Evolutionary conservation across 2,888 invertebrate genomes (phyloP), one percentile per base, ranked within the genome.

Genomic region (Calameuta idolon): DNA sequence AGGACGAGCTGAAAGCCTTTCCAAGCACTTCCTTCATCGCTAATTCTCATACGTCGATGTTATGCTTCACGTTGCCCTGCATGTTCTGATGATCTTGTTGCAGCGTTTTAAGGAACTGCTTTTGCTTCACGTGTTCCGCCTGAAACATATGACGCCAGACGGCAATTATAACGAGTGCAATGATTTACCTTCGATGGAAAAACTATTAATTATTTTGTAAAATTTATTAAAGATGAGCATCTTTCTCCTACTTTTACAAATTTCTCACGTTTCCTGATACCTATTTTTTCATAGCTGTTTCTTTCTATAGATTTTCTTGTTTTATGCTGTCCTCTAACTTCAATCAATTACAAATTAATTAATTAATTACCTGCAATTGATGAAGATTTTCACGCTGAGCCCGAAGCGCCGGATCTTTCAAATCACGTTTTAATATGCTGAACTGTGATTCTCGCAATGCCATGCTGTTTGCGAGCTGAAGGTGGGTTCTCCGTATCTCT

Each of bases 21-120:
- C 55, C 55, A 55, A 55, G 23, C 55, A 23, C 55, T 55, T 55
- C 23, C 55, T 34, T 71, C 23, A 15, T 71, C 71, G 33, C 12
- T 15, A 34, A 23, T 77, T 76, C 80, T 85, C 84, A 89, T 77
- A 89, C 88, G 34, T 85, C 89, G 15, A 89, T 86, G 80, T 90
- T 88, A 74, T 89, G 85, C 81, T 88, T 90, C 40, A 87, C 85
- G 78, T 87, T 90, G 78, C 86, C 84, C 79, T 91, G 90, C 75
- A 91, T 88, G 81, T 85, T 89, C 55, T 86, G 89, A 80, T 90
- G 91, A 77, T 91, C 91, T 81, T 92, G 89, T 79, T 91, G 90
- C 73, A 92, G 87, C 9, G 88, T 89, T 84, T 89, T 88, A 15
- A 92, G 85, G 79, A 90, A 88, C 82, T 91, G 87, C 77, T 90